phyloP scores from a whole-genome alignment of 2,888 invertebrate genomes.

The Diarsia dahlii region DNA sequence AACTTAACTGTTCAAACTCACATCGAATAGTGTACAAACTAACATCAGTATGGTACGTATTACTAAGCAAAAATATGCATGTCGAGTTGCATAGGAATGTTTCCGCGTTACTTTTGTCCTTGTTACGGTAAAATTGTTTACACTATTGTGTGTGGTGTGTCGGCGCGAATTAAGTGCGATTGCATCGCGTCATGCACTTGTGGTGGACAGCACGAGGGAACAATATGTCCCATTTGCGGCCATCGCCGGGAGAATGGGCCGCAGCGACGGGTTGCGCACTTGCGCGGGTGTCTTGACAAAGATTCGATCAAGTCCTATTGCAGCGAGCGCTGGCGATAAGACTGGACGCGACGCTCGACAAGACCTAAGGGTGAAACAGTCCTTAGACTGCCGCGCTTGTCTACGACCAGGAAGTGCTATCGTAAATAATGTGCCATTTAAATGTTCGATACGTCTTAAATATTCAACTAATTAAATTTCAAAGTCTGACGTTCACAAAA shows the following conservation, averaged over 20 bases:
- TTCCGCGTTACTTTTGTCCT: conserved; percentile 78
- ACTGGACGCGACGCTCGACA: conserved; percentile 62
- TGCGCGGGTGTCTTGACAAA: conserved; percentile 65
- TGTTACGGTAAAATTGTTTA: conserved; percentile 74
- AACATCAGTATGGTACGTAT: conserved; percentile 66
- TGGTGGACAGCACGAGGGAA: conserved; percentile 72
- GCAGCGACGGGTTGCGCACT: conserved; percentile 63
- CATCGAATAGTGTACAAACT: conserved; percentile 66
- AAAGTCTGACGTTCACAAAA: conserved; percentile 24
- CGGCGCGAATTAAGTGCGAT: conserved; percentile 71
- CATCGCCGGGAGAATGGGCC: conserved; percentile 62
- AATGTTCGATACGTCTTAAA: conserved; percentile 56
- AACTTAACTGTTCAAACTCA: conserved; percentile 71
- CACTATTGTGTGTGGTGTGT: conserved; percentile 72
- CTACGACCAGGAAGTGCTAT: conserved; percentile 54
- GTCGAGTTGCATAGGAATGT: conserved; percentile 72
- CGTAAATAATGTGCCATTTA: conserved; percentile 61
- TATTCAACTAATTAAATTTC: conserved; percentile 60
- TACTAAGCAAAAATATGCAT: conserved; percentile 75
- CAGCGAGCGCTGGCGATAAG: conserved; percentile 62
- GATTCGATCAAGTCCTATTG: conserved; percentile 67
- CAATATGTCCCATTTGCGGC: conserved; percentile 72
- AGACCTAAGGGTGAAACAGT: conserved; percentile 62
- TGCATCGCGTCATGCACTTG: conserved; percentile 73
- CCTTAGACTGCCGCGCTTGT: conserved; percentile 64